Evolutionary conservation across 2,888 invertebrate species (phyloP).

Genomic region (Theristus sp.): DNA sequence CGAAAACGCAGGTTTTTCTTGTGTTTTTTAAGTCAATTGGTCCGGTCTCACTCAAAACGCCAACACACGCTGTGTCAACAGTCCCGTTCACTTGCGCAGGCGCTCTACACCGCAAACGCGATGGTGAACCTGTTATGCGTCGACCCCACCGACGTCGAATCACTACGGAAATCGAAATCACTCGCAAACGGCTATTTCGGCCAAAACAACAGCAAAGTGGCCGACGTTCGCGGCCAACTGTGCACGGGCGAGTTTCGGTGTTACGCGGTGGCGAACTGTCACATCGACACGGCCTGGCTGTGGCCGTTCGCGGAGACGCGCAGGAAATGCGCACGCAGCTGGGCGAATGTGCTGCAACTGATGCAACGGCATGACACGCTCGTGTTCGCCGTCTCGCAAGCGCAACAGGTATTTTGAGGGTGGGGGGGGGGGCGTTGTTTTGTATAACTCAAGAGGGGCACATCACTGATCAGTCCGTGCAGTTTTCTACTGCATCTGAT

Average conservation of each 20-base stretch:
- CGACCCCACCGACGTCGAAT: neutral
- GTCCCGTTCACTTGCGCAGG: too few species aligned
- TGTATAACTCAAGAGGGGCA: too few species aligned
- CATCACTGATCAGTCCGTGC: too few species aligned
- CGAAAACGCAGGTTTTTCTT: too few species aligned
- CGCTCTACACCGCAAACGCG: neutral
- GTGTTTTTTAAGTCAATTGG: too few species aligned
- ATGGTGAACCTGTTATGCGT: neutral
- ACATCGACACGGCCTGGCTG: conserved; percentile 38
- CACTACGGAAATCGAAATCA: too few species aligned
- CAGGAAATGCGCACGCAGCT: conserved; percentile 38
- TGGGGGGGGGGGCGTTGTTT: neutral
- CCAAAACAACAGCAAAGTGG: too few species aligned
- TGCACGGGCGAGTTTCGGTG: conserved; percentile 5
- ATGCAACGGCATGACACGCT: conserved; percentile 36
- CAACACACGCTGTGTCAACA: too few species aligned
- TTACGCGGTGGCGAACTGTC: conserved; percentile 26
- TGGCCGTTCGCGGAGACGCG: conserved; percentile 38
- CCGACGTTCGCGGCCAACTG: too few species aligned
- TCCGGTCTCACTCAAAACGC: too few species aligned
- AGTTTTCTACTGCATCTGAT: too few species aligned
- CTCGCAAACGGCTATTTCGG: too few species aligned
- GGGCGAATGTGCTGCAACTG: conserved; percentile 33
- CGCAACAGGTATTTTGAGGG: conserved; percentile 17
- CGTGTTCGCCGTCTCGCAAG: conserved; percentile 37